These are phyloP conservation scores for Melanocharis versteri DNA, from an alignment of 2,113 vertebrate genomes.

Conservation along the genomic window DNA sequence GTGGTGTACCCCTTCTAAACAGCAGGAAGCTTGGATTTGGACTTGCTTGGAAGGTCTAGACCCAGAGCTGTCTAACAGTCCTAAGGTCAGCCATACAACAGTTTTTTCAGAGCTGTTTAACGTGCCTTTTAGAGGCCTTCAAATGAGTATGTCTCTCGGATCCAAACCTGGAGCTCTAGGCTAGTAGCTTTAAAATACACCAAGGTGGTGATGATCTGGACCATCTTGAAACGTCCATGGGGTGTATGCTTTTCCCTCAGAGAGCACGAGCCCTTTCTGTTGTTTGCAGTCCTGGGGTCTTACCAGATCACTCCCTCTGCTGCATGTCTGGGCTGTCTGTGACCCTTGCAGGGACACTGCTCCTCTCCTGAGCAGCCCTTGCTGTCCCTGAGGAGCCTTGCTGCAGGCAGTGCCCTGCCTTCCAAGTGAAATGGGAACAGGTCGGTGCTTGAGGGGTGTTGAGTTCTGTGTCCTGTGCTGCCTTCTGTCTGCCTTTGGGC, in stretches of 20 bases:
- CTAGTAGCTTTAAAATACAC: background rate
- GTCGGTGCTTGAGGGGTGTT: background rate
- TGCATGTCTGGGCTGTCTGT: background rate
- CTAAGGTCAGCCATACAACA: background rate
- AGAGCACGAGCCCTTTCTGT: background rate
- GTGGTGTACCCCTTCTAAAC: background rate
- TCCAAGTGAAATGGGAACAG: background rate
- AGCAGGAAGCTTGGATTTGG: background rate
- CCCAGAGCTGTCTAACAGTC: background rate
- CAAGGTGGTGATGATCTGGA: background rate
- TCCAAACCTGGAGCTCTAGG: background rate
- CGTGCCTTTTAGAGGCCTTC: background rate
- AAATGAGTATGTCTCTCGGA: background rate
- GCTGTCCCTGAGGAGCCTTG: background rate
- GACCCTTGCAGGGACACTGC: background rate
- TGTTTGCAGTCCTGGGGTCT: background rate
- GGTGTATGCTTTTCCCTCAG: background rate
- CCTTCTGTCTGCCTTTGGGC: conserved; percentile 20
- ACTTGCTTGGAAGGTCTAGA: background rate
- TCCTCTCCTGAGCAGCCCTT: background rate
- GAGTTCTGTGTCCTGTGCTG: background rate
- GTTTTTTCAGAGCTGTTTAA: background rate
- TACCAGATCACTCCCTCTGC: background rate
- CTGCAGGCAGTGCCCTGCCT: background rate
- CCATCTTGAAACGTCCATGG: background rate